Evolutionary conservation across 2,113 vertebrate genomes (phyloP), one percentile per base, ranked within the genome.

Genomic region (Haplochromis vanheusdeni): DNA sequence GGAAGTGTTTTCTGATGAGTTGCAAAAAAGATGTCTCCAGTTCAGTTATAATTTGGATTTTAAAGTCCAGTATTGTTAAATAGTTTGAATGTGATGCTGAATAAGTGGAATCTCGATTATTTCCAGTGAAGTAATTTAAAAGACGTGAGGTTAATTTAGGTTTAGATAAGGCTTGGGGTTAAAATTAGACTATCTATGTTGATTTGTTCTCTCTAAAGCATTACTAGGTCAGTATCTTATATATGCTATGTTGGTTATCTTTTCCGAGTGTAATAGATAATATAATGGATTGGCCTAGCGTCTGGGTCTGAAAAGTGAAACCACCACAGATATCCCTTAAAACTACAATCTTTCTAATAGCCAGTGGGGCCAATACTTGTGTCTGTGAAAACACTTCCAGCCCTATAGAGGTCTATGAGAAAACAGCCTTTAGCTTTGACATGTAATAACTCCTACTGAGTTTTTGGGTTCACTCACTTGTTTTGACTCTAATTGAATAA

Each of bases 71-170:
- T 26, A 47, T 28, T 10, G 23, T 75, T 73, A 45, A 73, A 45
- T 16, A 47, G 1, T 45, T 26, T 73, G 21, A 47, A 73, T 73
- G 40, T 17, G 40, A 73, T 45, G 14, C 12, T 47, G 40, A 77
- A 77, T 77, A 28, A 31, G 0, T 1, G 9, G 42, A 47, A 26
- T 19, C 14, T 75, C 3, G 26, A 77, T 77, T 77, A 77, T 77
- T 31, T 47, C 45, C 17, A 77, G 3, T 77, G 73, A 77, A 77
- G 70, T 8, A 31, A 31, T 77, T 31, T 31, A 77, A 47, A 73
- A 26, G 14, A 73, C 0, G 0, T 10, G 8, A 26, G 16, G 70
- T 28, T 75, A 17, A 28, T 47, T 47, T 28, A 47, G 40, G 14
- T 28, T 75, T 49, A 49, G 70, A 47, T 75, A 1, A 26, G 23